These are phyloP conservation scores for Oscarella lobularis DNA, from an alignment of 37 sponge, comb jelly and placozoan genomes.

Conservation along the genomic window DNA sequence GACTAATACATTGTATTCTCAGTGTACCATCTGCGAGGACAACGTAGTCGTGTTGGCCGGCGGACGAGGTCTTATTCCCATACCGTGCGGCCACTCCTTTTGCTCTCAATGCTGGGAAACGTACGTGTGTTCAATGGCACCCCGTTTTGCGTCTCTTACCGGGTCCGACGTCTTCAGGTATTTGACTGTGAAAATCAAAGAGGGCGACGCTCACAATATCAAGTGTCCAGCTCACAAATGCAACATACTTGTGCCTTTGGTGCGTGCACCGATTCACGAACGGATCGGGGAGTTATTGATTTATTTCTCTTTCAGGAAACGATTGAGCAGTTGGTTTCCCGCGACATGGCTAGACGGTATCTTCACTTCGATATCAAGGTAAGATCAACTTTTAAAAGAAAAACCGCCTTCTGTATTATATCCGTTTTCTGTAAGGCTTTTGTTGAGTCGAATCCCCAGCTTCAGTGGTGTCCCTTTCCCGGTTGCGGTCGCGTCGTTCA, in stretches of 20 bases:
- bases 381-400: neutral
- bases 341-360: conserved; percentile 51
- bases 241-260: conserved; percentile 71
- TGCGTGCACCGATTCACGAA: conserved; percentile 7
- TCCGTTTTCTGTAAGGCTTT: conserved; percentile 23
- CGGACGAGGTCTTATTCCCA: neutral
- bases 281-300: neutral
- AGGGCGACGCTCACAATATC: conserved; percentile 45
- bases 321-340: conserved; percentile 56
- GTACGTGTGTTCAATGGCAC: conserved; percentile 22
- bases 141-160: neutral
- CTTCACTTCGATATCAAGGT: conserved; percentile 62
- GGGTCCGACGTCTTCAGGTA: neutral
- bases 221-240: conserved; percentile 70
- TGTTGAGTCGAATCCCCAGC: conserved; percentile 71
- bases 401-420: neutral
- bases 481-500: conserved; percentile 61
- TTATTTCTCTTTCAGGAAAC: conserved; percentile 35
- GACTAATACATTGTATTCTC: no score
- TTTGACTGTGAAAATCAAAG: conserved; percentile 35
- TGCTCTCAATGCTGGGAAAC: conserved; percentile 67
- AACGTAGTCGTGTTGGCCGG: conserved; percentile 11
- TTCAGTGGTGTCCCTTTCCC: conserved; percentile 78
- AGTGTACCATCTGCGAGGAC: neutral
- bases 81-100: conserved; percentile 59